These are phyloP conservation scores for Trichonephila inaurata DNA, from an alignment of 1,140 invertebrate genomes.

Conservation along the genomic window DNA sequence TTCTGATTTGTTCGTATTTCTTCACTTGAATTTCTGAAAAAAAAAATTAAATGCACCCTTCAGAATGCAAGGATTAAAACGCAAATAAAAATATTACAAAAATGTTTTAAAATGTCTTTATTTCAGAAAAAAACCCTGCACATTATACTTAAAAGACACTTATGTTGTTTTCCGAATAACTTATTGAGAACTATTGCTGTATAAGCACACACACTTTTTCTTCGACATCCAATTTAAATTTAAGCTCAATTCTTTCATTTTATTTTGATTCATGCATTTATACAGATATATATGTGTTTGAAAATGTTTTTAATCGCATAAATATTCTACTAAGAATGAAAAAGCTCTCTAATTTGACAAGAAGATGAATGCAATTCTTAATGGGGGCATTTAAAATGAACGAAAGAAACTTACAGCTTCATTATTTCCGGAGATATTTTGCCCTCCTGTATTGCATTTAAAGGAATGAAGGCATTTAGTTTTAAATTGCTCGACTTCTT, in stretches of 20 bases:
- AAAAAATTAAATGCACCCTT: too few relatives aligned
- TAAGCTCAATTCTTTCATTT: not conserved
- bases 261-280: not conserved
- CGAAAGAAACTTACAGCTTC: conserved; percentile 32
- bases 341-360: conserved; percentile 26
- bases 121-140: not conserved
- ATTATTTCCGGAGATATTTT: conserved; percentile 32
- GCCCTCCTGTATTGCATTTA: conserved; percentile 29
- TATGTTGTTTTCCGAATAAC: not conserved
- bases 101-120: not conserved
- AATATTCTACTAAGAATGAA: conserved; percentile 7
- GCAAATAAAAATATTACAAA: too few relatives aligned
- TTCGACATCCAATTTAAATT: not conserved
- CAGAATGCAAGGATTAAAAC: too few relatives aligned
- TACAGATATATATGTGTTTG: not conserved
- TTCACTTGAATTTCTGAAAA: too few relatives aligned
- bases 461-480: conserved; percentile 41
- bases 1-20: too few relatives aligned
- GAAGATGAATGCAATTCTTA: conserved; percentile 21
- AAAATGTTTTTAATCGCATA: not conserved
- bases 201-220: not conserved
- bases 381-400: conserved; percentile 29
- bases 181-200: not conserved
- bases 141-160: not conserved
- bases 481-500: conserved; percentile 45